Conservation (phyloP, 30 jellyfish, hydroid and myxozoan genomes). For the Cassiopea xamachana region DNA sequence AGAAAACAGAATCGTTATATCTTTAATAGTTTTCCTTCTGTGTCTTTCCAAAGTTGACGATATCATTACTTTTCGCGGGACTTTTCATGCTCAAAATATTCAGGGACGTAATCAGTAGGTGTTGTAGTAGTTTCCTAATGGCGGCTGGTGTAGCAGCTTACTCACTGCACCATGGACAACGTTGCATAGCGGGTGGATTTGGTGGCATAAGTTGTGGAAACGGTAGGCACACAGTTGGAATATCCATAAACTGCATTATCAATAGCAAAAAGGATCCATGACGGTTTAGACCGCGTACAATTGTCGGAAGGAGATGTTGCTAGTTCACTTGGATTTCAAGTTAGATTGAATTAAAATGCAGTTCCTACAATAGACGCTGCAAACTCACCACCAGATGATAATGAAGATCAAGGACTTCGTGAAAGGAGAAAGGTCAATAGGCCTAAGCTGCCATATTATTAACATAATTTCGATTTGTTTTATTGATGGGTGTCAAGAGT, state of each 20-base stretch:
- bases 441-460: conserved; percentile 10
- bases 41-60: background rate
- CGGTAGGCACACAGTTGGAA: conserved; percentile 17
- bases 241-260: conserved; percentile 11
- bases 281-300: no score
- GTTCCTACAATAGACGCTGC: conserved; percentile 60
- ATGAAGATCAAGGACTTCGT: conserved; percentile 5
- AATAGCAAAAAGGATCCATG: background rate
- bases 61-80: background rate
- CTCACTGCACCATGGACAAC: conserved; percentile 6
- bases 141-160: conserved; percentile 3
- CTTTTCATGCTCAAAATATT: background rate
- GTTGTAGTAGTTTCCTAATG: conserved; percentile 17
- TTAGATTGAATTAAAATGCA: conserved; percentile 35
- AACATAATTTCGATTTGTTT: background rate
- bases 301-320: no score
- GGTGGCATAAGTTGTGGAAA: background rate
- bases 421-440: conserved; percentile 43
- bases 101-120: conserved; percentile 19
- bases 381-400: conserved; percentile 12
- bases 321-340: background rate
- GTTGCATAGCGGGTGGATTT: conserved; percentile 31
- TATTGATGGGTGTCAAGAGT: background rate
- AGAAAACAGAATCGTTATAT: background rate
- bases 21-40: background rate